Percentiles rank a stretch among this genome's conserved stretches.
These are phyloP conservation scores for Pyrrhia umbra DNA, from an alignment of 2,888 invertebrate genomes.

Conservation along the genomic window DNA sequence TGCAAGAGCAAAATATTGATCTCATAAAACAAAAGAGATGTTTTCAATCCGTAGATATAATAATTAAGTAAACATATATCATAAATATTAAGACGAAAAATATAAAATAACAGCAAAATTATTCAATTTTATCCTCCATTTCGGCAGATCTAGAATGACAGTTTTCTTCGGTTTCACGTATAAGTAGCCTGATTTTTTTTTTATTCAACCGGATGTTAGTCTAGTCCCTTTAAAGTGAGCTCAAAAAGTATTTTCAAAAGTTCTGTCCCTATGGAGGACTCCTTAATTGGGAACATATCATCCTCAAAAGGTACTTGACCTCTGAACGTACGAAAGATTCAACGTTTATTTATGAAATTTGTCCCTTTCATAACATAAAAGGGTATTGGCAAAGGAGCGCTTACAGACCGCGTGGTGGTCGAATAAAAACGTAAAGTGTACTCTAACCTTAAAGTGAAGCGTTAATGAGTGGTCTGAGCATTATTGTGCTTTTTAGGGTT, in stretches of 20 bases:
- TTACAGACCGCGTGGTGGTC: slow-evolving; percentile 13
- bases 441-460: slow-evolving; percentile 41
- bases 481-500: slow-evolving; percentile 65
- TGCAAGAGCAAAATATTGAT: no score
- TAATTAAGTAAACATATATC: no score
- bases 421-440: slow-evolving; percentile 33
- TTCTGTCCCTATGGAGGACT: slow-evolving; percentile 6
- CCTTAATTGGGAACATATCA: slow-evolving; percentile 40
- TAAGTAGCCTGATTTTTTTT: no score
- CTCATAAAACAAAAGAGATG: no score
- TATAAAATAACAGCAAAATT: no score
- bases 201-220: no score
- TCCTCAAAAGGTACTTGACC: slow-evolving; percentile 28
- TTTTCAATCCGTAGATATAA: no score
- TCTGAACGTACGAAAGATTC: slow-evolving; percentile 10
- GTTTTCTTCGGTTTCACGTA: no score
- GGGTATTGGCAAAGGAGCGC: slow-evolving; percentile 5
- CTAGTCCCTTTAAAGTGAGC: neutral
- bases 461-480: slow-evolving; percentile 52
- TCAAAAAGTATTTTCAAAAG: slow-evolving; percentile 7
- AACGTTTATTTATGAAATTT: slow-evolving; percentile 22
- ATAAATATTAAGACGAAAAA: no score
- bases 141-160: no score
- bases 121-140: no score
- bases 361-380: slow-evolving; percentile 16